Conservation (phyloP, 2,113 vertebrate species). For the Callaeas wilsoni region DNA sequence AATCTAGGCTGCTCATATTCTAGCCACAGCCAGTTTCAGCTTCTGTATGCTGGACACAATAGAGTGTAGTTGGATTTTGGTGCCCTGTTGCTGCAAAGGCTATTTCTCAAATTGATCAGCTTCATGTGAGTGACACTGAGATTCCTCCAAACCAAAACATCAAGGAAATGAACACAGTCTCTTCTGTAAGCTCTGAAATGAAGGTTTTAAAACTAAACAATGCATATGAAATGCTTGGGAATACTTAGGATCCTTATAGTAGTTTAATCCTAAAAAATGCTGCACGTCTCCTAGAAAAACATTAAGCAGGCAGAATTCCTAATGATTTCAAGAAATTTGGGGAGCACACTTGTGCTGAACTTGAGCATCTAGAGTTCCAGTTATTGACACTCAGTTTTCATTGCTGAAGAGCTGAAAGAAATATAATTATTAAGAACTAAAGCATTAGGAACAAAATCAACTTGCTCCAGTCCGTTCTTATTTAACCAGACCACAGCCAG, state of each 20-base stretch:
- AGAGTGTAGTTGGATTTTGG: neutral
- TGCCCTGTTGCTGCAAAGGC: neutral
- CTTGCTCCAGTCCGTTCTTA: neutral
- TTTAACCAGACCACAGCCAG: neutral
- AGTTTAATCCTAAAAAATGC: neutral
- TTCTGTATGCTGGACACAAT: neutral
- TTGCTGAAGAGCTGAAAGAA: neutral
- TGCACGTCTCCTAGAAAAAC: neutral
- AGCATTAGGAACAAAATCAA: neutral
- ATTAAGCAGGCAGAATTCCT: neutral
- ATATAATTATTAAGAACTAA: neutral
- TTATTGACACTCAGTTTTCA: rapidly evolving
- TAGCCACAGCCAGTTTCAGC: neutral
- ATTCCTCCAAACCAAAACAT: neutral
- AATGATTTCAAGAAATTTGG: neutral
- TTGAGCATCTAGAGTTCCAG: neutral
- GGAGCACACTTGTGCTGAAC: neutral
- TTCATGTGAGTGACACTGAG: neutral
- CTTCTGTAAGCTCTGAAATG: neutral
- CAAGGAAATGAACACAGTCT: neutral
- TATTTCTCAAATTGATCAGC: neutral
- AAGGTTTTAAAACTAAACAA: neutral
- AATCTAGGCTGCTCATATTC: neutral
- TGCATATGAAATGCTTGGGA: neutral
- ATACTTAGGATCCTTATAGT: neutral